Conservation (phyloP, 1,140 invertebrate species). For the Calephelis virginiensis region DNA sequence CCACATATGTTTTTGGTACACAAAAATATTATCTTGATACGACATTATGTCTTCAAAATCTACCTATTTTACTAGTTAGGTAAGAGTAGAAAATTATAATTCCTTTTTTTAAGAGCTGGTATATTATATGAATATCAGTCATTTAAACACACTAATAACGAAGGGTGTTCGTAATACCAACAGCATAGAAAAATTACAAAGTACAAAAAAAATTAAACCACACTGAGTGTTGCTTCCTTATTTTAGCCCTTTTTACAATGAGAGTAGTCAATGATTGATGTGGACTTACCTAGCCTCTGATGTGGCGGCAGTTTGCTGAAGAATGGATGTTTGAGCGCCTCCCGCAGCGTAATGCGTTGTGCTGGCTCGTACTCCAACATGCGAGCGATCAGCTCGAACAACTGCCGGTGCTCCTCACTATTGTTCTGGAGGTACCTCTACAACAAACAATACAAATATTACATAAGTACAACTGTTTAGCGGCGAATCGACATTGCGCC, state of each 20-base stretch:
- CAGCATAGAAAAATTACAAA: too few species aligned
- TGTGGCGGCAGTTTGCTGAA: slow-evolving; percentile 91
- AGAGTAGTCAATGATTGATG: not conserved
- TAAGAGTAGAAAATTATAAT: too few species aligned
- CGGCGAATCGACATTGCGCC: too few species aligned
- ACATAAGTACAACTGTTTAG: slow-evolving; percentile 4
- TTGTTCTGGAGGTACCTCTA: slow-evolving; percentile 95
- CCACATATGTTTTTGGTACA: too few species aligned
- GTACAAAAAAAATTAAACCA: not conserved
- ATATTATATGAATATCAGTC: too few species aligned
- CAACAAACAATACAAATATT: slow-evolving; percentile 55
- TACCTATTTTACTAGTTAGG: too few species aligned
- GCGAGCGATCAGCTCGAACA: slow-evolving; percentile 96
- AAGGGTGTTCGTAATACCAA: too few species aligned
- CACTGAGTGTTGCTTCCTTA: too few species aligned
- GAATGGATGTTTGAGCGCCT: slow-evolving; percentile 95
- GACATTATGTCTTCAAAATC: too few species aligned
- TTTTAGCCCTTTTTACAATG: not conserved
- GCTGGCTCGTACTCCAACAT: slow-evolving; percentile 99
- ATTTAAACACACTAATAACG: too few species aligned
- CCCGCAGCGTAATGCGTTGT: slow-evolving; percentile 91
- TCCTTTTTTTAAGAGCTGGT: too few species aligned
- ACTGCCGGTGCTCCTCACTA: slow-evolving; percentile 92
- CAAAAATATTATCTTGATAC: too few species aligned
- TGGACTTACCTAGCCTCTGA: slow-evolving; percentile 80